Conservation (phyloP, 2,797 vertebrate genomes). For the Typhlichthys subterraneus region DNA sequence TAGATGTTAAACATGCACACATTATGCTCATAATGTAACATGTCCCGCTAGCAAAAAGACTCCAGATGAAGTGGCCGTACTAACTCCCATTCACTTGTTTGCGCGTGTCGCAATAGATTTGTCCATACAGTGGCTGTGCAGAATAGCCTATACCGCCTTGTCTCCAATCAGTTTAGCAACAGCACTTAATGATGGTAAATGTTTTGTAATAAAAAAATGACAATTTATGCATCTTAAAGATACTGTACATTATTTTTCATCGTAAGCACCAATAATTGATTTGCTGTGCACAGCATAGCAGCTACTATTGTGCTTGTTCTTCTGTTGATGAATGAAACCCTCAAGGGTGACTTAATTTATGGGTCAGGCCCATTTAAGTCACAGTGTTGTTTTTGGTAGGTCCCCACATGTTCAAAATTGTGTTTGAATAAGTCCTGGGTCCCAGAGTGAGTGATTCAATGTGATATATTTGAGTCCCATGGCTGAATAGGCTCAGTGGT, state of each 20-base stretch:
- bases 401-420: constrained; percentile 41
- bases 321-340: constrained; percentile 51
- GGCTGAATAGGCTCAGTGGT: constrained; percentile 43
- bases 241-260: not conserved
- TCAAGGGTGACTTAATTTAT: constrained; percentile 50
- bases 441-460: constrained; percentile 57
- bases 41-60: too few relatives aligned
- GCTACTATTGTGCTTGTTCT: constrained; percentile 50
- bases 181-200: too few relatives aligned
- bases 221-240: too few relatives aligned
- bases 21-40: too few relatives aligned
- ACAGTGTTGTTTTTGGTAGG: constrained; percentile 43
- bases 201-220: too few relatives aligned
- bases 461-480: constrained; percentile 44
- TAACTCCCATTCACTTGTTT: too few relatives aligned
- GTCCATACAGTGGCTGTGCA: too few relatives aligned
- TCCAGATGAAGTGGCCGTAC: too few relatives aligned
- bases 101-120: too few relatives aligned
- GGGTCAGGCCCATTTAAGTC: constrained; percentile 59
- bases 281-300: constrained; percentile 31
- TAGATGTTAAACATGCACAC: too few relatives aligned
- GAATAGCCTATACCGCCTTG: too few relatives aligned
- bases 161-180: too few relatives aligned
- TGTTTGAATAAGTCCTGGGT: constrained; percentile 47
- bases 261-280: constrained; percentile 24